Evolutionary conservation across 2,888 invertebrate genomes (phyloP), one percentile per base, ranked within the genome.

Genomic region (Cistogaster globosa): DNA sequence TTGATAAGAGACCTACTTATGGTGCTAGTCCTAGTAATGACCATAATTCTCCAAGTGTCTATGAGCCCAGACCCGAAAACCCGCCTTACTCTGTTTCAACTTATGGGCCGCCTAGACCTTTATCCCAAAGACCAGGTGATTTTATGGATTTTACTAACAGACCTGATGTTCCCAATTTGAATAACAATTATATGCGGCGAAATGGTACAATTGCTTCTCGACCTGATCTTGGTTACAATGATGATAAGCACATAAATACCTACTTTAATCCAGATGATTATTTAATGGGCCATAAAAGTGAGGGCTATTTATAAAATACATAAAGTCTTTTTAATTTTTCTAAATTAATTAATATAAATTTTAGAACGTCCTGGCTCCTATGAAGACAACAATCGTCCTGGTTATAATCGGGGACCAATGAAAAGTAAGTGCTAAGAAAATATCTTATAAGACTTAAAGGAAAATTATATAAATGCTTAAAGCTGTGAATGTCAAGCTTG

Each of bases 211-310:
- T 79, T 9, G 75, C 85, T 5, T 14, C 60, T 3, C 84, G 75
- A 26, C 87, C 88, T 12, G 87, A 26, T 22, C 18, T 86, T 48
- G 89, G 88, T 67, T 78, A 83, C 45, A 90, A 90, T 76, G 89
- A 89, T 55, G 92, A 92, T 67, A 92, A 92, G 81, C 89, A 90
- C 9, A 93, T 93, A 62, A 90, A 92, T 48, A 93, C 92, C 0
- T 93, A 90, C 80, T 93, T 93, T 71, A 93, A 93, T 90, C 93
- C 93, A 1, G 91, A 91, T 51, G 92, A 92, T 57, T 92, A 92
- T 86, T 87, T 89, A 81, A 87, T 89, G 69, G 87, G 87, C 14
- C 90, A 88, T 76, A 91, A 90, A 87, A 90, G 92, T 92, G 87
- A 90, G 92, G 18, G 20, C 0, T 2, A 26, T 26, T 26, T 26